A percentile compares a stretch with the other conserved stretches of the same genome.
Conservation (phyloP, 2,113 vertebrate species). For the Ammodytes dubius region DNA sequence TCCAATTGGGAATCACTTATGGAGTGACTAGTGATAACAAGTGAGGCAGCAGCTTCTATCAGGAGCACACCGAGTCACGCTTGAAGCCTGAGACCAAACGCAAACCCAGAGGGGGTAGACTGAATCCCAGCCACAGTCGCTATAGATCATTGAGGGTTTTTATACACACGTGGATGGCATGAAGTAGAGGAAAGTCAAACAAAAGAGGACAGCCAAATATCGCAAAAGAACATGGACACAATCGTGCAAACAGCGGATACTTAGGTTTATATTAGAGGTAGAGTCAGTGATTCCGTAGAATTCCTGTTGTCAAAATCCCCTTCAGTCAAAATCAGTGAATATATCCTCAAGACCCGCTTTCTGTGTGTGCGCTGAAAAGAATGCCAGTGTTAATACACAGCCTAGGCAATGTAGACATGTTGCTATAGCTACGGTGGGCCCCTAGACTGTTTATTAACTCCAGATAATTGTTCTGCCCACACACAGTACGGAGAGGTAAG, state of each 20-base stretch:
- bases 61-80: conserved; percentile 46
- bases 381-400: too few species aligned
- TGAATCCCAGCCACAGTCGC: conserved; percentile 18
- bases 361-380: too few species aligned
- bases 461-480: too few species aligned
- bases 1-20: conserved; percentile 77
- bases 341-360: too few species aligned
- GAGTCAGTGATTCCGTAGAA: too few species aligned
- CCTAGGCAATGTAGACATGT: too few species aligned
- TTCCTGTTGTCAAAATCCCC: too few species aligned
- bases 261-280: neutral
- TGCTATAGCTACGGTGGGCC: too few species aligned
- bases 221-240: neutral
- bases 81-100: conserved; percentile 43
- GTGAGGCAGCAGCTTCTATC: conserved; percentile 65
- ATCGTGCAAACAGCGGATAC: neutral
- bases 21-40: conserved; percentile 73
- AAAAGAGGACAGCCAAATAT: conserved; percentile 15
- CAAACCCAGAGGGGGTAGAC: conserved; percentile 5
- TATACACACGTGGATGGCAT: conserved; percentile 3
- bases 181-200: neutral
- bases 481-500: too few species aligned
- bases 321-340: too few species aligned
- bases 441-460: too few species aligned
- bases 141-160: neutral